A percentile compares a stretch with the other conserved stretches of the same genome.
Conservation (phyloP, 2,888 invertebrate species). For the Aproaerema taeniolella region DNA sequence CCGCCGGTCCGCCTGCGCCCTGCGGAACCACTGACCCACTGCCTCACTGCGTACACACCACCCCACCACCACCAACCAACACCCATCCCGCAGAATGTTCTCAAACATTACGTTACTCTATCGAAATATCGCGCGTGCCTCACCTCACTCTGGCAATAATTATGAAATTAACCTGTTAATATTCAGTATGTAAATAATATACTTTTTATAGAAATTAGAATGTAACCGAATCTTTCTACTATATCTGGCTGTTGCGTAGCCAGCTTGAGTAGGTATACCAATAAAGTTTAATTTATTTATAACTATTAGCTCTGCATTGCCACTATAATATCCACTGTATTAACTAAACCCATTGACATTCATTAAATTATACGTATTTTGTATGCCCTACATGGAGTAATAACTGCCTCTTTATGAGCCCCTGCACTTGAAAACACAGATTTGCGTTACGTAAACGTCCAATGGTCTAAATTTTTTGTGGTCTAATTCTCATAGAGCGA, state of each 20-base stretch:
- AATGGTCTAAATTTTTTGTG: constrained; percentile 9
- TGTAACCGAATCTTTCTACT: too few relatives aligned
- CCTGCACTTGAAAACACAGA: constrained; percentile 9
- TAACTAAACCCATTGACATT: too few relatives aligned
- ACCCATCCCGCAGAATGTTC: constrained; percentile 36
- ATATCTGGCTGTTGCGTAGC: too few relatives aligned
- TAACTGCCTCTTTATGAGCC: constrained; percentile 8
- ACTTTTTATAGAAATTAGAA: constrained; percentile 8
- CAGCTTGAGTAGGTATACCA: too few relatives aligned
- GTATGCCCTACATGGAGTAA: not conserved
- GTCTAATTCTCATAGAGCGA: constrained; percentile 6
- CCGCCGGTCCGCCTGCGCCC: constrained; percentile 45
- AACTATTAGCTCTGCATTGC: too few relatives aligned
- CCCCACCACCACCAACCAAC: constrained; percentile 25
- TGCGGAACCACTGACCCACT: constrained; percentile 73
- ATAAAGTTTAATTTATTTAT: too few relatives aligned
- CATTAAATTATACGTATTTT: too few relatives aligned
- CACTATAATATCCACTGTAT: too few relatives aligned
- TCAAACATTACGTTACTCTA: constrained; percentile 39
- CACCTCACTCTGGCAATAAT: constrained; percentile 16
- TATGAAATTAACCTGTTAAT: constrained; percentile 18
- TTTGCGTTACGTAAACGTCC: constrained; percentile 6
- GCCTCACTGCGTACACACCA: constrained; percentile 45
- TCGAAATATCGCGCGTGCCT: constrained; percentile 17
- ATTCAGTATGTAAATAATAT: not conserved